Percentiles rank a stretch among this genome's conserved stretches.
Evolutionary conservation across 2,888 invertebrate genomes (phyloP).

Genomic region (Lymantria monacha): DNA sequence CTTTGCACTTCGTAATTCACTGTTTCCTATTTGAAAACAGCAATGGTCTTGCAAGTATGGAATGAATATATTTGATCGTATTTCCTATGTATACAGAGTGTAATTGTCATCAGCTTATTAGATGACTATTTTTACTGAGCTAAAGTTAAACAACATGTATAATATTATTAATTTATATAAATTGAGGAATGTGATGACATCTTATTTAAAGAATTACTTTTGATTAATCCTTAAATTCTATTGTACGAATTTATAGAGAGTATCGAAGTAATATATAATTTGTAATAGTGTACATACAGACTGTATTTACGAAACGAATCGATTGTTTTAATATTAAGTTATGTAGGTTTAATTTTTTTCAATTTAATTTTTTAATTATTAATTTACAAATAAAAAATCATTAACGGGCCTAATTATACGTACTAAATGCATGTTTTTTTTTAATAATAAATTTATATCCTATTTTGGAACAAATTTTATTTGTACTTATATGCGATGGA

Average conservation of each 20-base stretch:
- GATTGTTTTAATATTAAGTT: constrained; percentile 37
- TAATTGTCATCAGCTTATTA: too few relatives aligned
- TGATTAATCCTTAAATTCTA: constrained; percentile 55
- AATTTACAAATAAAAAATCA: constrained; percentile 30
- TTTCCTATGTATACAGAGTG: too few relatives aligned
- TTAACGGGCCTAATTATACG: constrained; percentile 47
- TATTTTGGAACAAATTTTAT: neutral
- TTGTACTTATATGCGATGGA: constrained; percentile 20
- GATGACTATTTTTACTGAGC: neutral
- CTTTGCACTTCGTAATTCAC: too few relatives aligned
- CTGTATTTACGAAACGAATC: constrained; percentile 45
- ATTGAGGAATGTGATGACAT: constrained; percentile 34
- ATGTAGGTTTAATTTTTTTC: constrained; percentile 25
- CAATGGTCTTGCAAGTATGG: too few relatives aligned
- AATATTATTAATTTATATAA: constrained; percentile 30
- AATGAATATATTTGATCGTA: too few relatives aligned
- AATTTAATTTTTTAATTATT: constrained; percentile 43
- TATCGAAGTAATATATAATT: neutral
- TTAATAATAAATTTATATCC: constrained; percentile 10
- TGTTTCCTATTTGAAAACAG: too few relatives aligned
- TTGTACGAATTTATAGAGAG: constrained; percentile 46
- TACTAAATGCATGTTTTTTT: constrained; percentile 44
- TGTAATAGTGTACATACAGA: constrained; percentile 9
- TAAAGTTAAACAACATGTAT: constrained; percentile 19
- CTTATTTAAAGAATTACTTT: constrained; percentile 29